Conservation (phyloP, 2,113 vertebrate genomes). For the Podiceps cristatus region DNA sequence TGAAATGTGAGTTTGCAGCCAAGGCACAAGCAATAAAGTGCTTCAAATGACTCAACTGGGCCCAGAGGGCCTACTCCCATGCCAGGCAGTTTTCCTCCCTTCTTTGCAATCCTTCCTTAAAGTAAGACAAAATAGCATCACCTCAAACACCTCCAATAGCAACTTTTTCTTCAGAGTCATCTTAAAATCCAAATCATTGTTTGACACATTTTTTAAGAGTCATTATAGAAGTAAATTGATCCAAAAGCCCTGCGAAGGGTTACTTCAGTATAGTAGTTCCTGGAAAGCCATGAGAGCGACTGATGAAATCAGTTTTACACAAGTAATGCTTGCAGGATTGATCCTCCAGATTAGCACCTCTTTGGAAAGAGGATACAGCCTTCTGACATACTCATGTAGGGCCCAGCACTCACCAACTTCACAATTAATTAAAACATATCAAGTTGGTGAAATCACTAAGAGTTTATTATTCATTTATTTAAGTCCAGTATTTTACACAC, state of each 20-base stretch:
- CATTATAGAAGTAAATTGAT: neutral
- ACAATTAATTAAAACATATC: neutral
- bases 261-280: neutral
- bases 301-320: neutral
- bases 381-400: neutral
- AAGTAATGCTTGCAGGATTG: neutral
- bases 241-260: neutral
- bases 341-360: neutral
- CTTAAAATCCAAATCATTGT: neutral
- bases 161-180: neutral
- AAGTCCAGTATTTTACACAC: neutral
- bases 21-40: constrained; percentile 1
- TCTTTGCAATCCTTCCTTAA: neutral
- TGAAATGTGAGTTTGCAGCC: neutral
- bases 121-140: neutral
- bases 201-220: neutral
- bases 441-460: neutral
- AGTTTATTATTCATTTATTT: neutral
- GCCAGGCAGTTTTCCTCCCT: neutral
- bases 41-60: neutral
- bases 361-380: neutral
- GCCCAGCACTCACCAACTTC: neutral
- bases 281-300: neutral
- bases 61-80: neutral
- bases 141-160: neutral